Conservation (phyloP, 2,797 vertebrate species). For the Naso thynnoides region DNA sequence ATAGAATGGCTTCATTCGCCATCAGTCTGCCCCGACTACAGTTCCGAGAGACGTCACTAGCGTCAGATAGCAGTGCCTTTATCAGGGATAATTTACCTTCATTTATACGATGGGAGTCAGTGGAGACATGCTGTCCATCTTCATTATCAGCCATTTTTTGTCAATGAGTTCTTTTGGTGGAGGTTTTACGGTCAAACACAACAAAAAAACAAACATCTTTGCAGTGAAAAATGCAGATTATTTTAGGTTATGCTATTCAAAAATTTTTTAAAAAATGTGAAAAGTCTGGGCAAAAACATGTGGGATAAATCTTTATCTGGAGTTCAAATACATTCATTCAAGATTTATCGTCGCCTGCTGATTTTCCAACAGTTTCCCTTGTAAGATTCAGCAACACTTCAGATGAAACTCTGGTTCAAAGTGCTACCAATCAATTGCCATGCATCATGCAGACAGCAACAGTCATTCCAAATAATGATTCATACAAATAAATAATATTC, state of each 20-base stretch:
- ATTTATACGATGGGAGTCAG: too few species aligned
- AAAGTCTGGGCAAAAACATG: slow-evolving; percentile 8
- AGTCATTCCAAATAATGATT: neutral
- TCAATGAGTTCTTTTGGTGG: neutral
- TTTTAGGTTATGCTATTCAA: neutral
- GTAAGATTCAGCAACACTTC: slow-evolving; percentile 21
- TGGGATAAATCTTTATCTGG: slow-evolving; percentile 12
- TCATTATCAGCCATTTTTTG: neutral
- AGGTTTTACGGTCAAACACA: neutral
- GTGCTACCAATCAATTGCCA: slow-evolving; percentile 15
- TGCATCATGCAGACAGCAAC: neutral
- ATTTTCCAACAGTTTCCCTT: slow-evolving; percentile 16
- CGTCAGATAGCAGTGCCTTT: too few species aligned
- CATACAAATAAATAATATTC: neutral
- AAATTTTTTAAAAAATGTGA: neutral
- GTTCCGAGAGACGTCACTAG: too few species aligned
- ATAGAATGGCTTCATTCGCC: too few species aligned
- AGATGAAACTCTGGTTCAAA: slow-evolving; percentile 22
- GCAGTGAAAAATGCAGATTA: neutral
- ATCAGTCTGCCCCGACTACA: too few species aligned
- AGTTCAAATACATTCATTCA: slow-evolving; percentile 29
- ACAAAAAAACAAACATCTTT: slow-evolving; percentile 13
- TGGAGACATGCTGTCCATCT: too few species aligned
- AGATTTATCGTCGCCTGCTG: slow-evolving; percentile 24
- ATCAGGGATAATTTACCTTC: too few species aligned